These are phyloP conservation scores for Parnassius orleans DNA, from an alignment of 2,888 invertebrate genomes.

Conservation along the genomic window DNA sequence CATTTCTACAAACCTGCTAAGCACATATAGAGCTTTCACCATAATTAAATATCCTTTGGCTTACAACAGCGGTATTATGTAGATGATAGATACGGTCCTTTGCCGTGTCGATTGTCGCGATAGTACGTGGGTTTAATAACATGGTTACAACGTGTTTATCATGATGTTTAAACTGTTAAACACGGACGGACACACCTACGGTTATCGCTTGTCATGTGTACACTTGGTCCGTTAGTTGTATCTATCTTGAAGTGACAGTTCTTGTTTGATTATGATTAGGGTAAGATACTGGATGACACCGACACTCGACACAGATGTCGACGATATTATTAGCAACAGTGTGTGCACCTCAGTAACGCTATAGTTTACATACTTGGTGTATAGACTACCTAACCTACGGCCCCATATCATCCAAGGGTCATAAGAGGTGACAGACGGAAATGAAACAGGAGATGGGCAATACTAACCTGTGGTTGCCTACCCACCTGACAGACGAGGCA, in stretches of 20 bases:
- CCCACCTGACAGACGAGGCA: too few species aligned
- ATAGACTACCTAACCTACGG: too few species aligned
- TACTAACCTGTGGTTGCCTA: too few species aligned
- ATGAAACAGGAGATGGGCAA: too few species aligned
- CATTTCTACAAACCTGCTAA: too few species aligned
- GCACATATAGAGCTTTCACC: slow-evolving; percentile 5
- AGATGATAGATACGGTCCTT: slow-evolving; percentile 14
- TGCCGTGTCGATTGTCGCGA: slow-evolving; percentile 18
- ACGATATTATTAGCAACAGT: too few species aligned
- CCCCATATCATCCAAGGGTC: too few species aligned
- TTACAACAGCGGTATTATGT: slow-evolving; percentile 11
- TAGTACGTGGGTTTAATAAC: slow-evolving; percentile 16
- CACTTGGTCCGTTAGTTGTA: background rate
- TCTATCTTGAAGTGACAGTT: background rate
- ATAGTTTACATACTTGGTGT: too few species aligned
- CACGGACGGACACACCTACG: slow-evolving; percentile 16
- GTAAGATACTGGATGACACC: too few species aligned
- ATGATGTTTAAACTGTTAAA: slow-evolving; percentile 12
- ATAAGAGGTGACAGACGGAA: too few species aligned
- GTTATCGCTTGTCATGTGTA: background rate
- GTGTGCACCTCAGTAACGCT: too few species aligned
- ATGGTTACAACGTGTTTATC: slow-evolving; percentile 9
- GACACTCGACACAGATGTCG: too few species aligned
- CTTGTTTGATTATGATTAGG: background rate
- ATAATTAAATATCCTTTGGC: slow-evolving; percentile 18